Evolutionary conservation across 1,140 invertebrate genomes (phyloP).

Genomic region (Rhizoglyphus robini): DNA sequence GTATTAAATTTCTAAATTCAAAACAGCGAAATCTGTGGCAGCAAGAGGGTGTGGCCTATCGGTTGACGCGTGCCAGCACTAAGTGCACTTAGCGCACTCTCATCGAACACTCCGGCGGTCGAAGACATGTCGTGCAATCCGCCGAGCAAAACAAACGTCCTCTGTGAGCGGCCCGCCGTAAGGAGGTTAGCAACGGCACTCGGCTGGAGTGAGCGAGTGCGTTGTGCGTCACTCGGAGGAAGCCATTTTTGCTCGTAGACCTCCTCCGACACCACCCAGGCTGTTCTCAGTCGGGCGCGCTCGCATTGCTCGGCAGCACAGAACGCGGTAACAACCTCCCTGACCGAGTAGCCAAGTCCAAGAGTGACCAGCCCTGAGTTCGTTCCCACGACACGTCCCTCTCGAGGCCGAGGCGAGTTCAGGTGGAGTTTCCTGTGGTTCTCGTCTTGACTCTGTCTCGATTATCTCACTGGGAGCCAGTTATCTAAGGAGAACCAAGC

Average conservation of each 20-base stretch:
- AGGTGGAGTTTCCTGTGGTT: constrained; percentile 8
- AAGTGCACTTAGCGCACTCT: too few relatives aligned
- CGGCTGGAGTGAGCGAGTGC: not conserved
- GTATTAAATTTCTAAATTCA: too few relatives aligned
- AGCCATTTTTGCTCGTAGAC: constrained; percentile 8
- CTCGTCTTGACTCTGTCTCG: not conserved
- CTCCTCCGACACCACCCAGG: constrained; percentile 4
- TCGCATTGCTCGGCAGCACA: not conserved
- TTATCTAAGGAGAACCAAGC: not conserved
- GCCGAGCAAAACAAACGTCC: not conserved
- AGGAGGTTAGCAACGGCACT: not conserved
- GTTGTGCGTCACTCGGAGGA: not conserved
- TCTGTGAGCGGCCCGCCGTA: not conserved
- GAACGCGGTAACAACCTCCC: constrained; percentile 5
- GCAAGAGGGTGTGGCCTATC: too few relatives aligned
- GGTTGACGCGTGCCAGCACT: too few relatives aligned
- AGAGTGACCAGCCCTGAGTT: not conserved
- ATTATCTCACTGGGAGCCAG: not conserved
- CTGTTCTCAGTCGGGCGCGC: not conserved
- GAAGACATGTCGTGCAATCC: too few relatives aligned
- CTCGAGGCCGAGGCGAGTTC: constrained; percentile 2
- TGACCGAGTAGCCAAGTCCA: constrained; percentile 1
- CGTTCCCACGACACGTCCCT: not conserved
- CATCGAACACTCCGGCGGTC: too few relatives aligned
- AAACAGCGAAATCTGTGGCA: too few relatives aligned